A percentile compares a stretch with the other conserved stretches of the same genome.
Conservation (phyloP, 2,797 vertebrate genomes). For the Sphaeramia orbicularis region DNA sequence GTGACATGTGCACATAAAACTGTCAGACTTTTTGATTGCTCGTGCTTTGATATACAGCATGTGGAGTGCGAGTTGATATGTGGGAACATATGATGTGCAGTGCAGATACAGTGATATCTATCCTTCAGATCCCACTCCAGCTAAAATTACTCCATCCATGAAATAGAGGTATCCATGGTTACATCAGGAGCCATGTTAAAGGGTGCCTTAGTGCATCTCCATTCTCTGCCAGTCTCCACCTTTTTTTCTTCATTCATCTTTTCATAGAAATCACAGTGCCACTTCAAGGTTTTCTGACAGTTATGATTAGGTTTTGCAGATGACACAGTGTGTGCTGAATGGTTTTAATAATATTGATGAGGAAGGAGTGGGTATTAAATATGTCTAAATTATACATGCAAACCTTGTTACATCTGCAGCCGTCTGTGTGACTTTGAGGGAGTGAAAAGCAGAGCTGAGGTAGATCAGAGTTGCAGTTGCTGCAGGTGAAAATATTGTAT, state of each 20-base stretch:
- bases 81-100: conserved; percentile 53
- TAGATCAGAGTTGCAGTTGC: conserved; percentile 46
- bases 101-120: conserved; percentile 69
- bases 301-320: conserved; percentile 62
- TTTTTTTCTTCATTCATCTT: conserved; percentile 76
- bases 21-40: conserved; percentile 9
- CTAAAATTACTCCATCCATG: conserved; percentile 86
- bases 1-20: background rate
- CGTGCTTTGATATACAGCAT: background rate
- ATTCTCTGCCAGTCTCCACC: conserved; percentile 75
- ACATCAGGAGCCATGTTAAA: conserved; percentile 86
- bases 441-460: conserved; percentile 49
- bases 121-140: conserved; percentile 83
- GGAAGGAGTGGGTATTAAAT: conserved; percentile 64
- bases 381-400: conserved; percentile 69
- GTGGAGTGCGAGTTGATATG: conserved; percentile 12
- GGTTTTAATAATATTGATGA: conserved; percentile 54
- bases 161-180: conserved; percentile 88
- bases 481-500: conserved; percentile 71
- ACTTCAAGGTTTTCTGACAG: conserved; percentile 67
- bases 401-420: conserved; percentile 52
- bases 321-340: conserved; percentile 57
- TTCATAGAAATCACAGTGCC: conserved; percentile 63
- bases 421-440: conserved; percentile 49
- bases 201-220: conserved; percentile 77